Evolutionary conservation across 2,113 vertebrate species (phyloP), one percentile per base, ranked within the genome.

Genomic region (Acrocephalus kingi): DNA sequence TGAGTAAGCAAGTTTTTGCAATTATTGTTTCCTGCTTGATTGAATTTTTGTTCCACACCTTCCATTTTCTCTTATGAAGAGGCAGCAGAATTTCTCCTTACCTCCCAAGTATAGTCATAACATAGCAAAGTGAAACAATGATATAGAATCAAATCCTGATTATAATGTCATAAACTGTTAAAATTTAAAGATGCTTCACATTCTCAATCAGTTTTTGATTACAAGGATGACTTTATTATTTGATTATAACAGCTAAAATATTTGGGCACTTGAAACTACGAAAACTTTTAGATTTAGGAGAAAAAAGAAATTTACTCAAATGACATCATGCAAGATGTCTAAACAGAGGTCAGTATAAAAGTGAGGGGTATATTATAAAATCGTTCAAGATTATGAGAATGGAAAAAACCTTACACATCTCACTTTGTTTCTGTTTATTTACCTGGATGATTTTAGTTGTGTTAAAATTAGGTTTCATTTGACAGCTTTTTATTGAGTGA

Each of bases 11-110:
- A 95, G 31, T 49, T 95, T 88, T 82, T 77, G 33, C 68, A 97
- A 97, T 97, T 97, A 95, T 95, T 94, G 28, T 89, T 96, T 90
- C 56, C 66, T 90, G 51, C 43, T 89, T 97, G 93, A 81, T 58
- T 92, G 68, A 27, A 67, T 93, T 97, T 96, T 72, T 77, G 28
- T 88, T 96, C 35, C 41, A 87, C 13, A 86, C 31, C 33, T 96
- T 94, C 78, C 43, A 63, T 80, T 95, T 97, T 87, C 74, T 96
- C 39, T 69, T 43, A 80, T 93, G 58, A 96, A 55, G 66, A 90
- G 15, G 62, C 27, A 82, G 30, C 28, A 91, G 71, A 91, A 84
- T 88, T 81, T 87, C 82, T 93, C 56, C 78, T 94, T 96, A 80
- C 25, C 51, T 81, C 56, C 41, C 55, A 93, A 82, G 30, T 73